A percentile compares a stretch with the other conserved stretches of the same genome.
Conservation (phyloP, 1,140 invertebrate species). For the Aphelenchoides avenae region DNA sequence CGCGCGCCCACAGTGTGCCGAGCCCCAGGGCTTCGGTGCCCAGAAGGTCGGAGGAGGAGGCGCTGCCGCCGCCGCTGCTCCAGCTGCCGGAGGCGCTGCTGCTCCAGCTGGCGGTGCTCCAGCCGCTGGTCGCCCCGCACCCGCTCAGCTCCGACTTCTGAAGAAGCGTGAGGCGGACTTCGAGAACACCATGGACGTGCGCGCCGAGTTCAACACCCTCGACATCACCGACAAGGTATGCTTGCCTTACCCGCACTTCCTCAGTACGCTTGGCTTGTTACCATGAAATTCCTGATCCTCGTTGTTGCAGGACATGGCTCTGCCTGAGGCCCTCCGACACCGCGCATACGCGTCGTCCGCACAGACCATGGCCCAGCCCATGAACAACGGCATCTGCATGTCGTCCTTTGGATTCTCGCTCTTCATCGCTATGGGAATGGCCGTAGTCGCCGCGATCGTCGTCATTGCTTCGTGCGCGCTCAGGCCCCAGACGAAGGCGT, state of each 20-base stretch:
- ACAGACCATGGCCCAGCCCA: slow-evolving; percentile 3
- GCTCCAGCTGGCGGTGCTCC: slow-evolving; percentile 19
- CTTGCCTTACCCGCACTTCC: not conserved
- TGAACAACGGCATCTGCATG: slow-evolving; percentile 49
- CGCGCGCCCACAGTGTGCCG: slow-evolving; percentile 53
- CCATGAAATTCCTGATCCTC: not conserved
- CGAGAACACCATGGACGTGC: slow-evolving; percentile 52
- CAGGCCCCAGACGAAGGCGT: slow-evolving; percentile 34
- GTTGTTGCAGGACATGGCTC: slow-evolving; percentile 12
- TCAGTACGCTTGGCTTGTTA: not conserved
- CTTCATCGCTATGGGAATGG: slow-evolving; percentile 44
- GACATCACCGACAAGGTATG: slow-evolving; percentile 44
- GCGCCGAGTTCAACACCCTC: slow-evolving; percentile 52
- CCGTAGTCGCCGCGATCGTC: slow-evolving; percentile 45
- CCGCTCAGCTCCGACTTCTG: slow-evolving; percentile 48
- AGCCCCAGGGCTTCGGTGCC: slow-evolving; percentile 57
- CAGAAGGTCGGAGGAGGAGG: slow-evolving; percentile 40
- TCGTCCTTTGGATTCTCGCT: slow-evolving; percentile 49
- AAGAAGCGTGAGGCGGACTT: slow-evolving; percentile 45
- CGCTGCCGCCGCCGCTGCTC: slow-evolving; percentile 24
- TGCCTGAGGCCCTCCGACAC: slow-evolving; percentile 34
- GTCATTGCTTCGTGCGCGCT: slow-evolving; percentile 37
- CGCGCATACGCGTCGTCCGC: slow-evolving; percentile 6
- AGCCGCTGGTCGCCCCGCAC: slow-evolving; percentile 15
- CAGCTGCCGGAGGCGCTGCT: slow-evolving; percentile 23